These are phyloP conservation scores for Branchipolynoe longqiensis DNA, from an alignment of 2,888 invertebrate genomes.

Conservation along the genomic window DNA sequence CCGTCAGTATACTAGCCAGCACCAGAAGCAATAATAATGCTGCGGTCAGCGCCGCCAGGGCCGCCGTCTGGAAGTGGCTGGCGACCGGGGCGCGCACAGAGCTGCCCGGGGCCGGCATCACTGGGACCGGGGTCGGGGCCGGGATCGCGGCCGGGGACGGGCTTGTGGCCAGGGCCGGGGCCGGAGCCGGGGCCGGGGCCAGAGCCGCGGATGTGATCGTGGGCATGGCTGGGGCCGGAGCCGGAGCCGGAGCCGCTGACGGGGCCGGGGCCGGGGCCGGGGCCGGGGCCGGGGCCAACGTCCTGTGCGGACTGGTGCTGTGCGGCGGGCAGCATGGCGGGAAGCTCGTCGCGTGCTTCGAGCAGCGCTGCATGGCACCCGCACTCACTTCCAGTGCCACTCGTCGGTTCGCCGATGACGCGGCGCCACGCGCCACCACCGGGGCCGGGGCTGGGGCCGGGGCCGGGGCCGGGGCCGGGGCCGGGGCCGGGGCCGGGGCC, in stretches of 20 bases:
- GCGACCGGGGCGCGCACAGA: background rate
- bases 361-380: background rate
- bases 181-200: background rate
- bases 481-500: background rate
- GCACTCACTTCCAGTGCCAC: background rate
- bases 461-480: background rate
- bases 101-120: background rate
- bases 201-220: background rate
- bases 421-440: background rate
- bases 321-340: constrained; percentile 13
- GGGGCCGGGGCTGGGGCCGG: background rate
- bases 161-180: background rate
- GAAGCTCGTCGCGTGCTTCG: background rate
- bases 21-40: background rate
- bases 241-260: background rate
- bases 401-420: background rate
- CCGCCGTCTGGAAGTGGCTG: constrained; percentile 31
- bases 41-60: background rate
- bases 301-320: constrained; percentile 20
- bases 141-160: too few relatives aligned
- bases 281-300: background rate
- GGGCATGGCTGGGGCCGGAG: background rate
- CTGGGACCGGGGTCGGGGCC: background rate
- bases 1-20: background rate
- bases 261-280: background rate